Evolutionary conservation across 2,113 vertebrate genomes (phyloP).

Genomic region (Varanus komodoensis): DNA sequence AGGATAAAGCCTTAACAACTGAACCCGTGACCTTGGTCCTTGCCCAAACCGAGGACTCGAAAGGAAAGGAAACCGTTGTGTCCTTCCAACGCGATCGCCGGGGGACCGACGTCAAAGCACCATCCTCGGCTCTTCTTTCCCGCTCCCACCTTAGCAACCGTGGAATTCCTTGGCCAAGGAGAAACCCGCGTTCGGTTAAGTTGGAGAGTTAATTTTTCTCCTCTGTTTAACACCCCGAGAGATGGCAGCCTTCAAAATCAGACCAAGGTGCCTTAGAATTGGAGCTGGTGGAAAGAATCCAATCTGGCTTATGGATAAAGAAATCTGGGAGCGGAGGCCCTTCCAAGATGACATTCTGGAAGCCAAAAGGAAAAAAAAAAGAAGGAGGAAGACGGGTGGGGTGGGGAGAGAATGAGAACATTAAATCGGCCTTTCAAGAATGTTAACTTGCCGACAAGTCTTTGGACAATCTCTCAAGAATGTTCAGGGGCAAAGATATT

Average conservation of each 20-base stretch:
- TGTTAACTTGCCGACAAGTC: slow-evolving; percentile 36
- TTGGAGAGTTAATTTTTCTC: slow-evolving; percentile 55
- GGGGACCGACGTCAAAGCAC: slow-evolving; percentile 68
- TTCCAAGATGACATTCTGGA: slow-evolving; percentile 70
- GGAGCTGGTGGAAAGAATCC: slow-evolving; percentile 71
- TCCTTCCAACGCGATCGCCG: slow-evolving; percentile 69
- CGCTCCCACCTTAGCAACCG: slow-evolving; percentile 53
- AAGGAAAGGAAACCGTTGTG: slow-evolving; percentile 68
- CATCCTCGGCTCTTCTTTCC: slow-evolving; percentile 53
- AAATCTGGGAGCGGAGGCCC: slow-evolving; percentile 74
- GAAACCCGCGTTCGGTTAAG: slow-evolving; percentile 66
- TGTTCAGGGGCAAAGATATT: neutral
- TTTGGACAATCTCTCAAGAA: slow-evolving; percentile 28
- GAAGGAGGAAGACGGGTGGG: too few relatives aligned
- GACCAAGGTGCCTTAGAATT: slow-evolving; percentile 60
- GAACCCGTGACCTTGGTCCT: slow-evolving; percentile 78
- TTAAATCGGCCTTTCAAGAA: slow-evolving; percentile 64
- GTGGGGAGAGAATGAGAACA: slow-evolving; percentile 29
- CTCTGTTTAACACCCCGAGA: slow-evolving; percentile 55
- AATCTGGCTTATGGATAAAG: slow-evolving; percentile 81
- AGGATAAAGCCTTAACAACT: slow-evolving; percentile 78
- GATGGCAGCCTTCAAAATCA: slow-evolving; percentile 63
- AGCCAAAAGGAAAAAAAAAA: slow-evolving; percentile 64
- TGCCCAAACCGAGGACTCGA: slow-evolving; percentile 69
- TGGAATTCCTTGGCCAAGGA: slow-evolving; percentile 52